Conservation (phyloP, 2,888 invertebrate genomes). For the Caenorhabditis virilis region DNA sequence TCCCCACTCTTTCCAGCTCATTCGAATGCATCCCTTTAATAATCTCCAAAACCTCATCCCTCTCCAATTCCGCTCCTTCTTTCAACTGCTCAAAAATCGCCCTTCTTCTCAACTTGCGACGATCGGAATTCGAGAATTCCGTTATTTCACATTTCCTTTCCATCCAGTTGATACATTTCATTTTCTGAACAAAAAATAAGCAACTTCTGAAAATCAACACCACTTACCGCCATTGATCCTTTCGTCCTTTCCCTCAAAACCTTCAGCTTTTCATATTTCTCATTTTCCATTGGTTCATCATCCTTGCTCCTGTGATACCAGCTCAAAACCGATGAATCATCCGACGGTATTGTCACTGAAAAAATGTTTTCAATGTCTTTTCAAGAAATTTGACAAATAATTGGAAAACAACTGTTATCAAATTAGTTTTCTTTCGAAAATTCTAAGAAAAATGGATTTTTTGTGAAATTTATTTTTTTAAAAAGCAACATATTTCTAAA, state of each 20-base stretch:
- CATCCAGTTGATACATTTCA: background rate
- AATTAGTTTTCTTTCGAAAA: too few species aligned
- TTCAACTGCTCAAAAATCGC: background rate
- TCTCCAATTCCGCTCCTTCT: background rate
- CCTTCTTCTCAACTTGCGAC: too few species aligned
- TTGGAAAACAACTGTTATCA: too few species aligned
- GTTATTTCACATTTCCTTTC: background rate
- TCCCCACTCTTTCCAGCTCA: slow-evolving; percentile 17
- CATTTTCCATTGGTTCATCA: slow-evolving; percentile 14
- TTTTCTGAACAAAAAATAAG: background rate
- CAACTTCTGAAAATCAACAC: background rate
- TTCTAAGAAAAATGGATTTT: too few species aligned
- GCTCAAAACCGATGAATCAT: slow-evolving; percentile 16
- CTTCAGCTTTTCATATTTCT: slow-evolving; percentile 16
- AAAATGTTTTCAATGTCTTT: background rate
- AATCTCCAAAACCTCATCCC: background rate
- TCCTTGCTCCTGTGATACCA: slow-evolving; percentile 17
- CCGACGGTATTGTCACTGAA: background rate
- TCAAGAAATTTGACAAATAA: too few species aligned
- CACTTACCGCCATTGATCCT: slow-evolving; percentile 13
- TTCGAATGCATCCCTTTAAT: slow-evolving; percentile 4
- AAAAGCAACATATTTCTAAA: too few species aligned
- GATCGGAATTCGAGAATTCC: too few species aligned
- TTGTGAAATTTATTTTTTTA: too few species aligned
- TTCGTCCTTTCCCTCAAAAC: slow-evolving; percentile 13